A percentile compares a stretch with the other conserved stretches of the same genome.
These are phyloP conservation scores for Leptura quadrifasciata DNA, from an alignment of 2,888 invertebrate genomes.

Conservation along the genomic window DNA sequence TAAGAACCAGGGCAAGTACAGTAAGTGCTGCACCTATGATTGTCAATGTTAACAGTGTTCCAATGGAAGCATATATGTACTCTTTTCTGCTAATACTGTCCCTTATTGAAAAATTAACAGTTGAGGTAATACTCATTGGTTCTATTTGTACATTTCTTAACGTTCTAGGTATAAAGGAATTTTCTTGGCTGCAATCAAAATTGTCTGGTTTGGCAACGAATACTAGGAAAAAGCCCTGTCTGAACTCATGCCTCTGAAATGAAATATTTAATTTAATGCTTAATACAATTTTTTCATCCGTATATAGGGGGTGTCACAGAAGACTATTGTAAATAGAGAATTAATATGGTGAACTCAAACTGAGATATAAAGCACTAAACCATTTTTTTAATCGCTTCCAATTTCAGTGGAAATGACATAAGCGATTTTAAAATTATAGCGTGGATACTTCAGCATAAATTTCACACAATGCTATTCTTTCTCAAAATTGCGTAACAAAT, in stretches of 20 bases:
- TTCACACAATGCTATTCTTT: no score
- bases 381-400: no score
- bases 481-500: no score
- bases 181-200: constrained; percentile 74
- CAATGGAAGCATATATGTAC: constrained; percentile 78
- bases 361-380: no score
- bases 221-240: constrained; percentile 85
- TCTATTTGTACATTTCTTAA: constrained; percentile 26
- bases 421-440: no score
- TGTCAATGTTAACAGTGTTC: constrained; percentile 76
- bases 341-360: no score
- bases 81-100: constrained; percentile 78
- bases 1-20: constrained; percentile 68
- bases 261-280: no score
- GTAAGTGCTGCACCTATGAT: constrained; percentile 75
- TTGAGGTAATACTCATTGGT: constrained; percentile 64
- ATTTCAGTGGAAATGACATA: no score
- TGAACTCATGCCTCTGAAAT: constrained; percentile 80
- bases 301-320: no score
- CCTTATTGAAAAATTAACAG: constrained; percentile 74
- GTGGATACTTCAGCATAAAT: no score
- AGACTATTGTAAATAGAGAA: no score
- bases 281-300: no score
- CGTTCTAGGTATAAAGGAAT: constrained; percentile 64
- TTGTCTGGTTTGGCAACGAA: constrained; percentile 84